Percentiles rank a stretch among this genome's conserved stretches.
phyloP scores from a whole-genome alignment of 2,888 invertebrate species.

The Morinoia aosen region DNA sequence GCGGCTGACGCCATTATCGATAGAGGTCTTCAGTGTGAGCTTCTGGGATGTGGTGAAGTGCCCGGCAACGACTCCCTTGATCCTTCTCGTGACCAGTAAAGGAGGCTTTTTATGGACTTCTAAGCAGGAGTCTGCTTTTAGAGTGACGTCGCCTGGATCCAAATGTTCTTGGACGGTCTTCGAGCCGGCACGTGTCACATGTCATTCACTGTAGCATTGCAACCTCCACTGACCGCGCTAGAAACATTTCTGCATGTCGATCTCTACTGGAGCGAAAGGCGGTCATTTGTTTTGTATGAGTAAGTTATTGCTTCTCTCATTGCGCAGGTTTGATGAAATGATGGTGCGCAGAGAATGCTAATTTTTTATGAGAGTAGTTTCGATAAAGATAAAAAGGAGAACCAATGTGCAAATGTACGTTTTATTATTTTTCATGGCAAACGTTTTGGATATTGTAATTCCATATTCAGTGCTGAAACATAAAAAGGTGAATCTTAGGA shows the following conservation, averaged over 20 bases:
- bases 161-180: neutral
- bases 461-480: too few species aligned
- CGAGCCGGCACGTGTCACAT: neutral
- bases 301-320: neutral
- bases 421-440: too few species aligned
- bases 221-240: neutral
- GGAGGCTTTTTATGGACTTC: conserved; percentile 12
- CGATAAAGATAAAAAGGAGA: too few species aligned
- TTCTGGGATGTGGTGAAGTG: neutral
- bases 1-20: conserved; percentile 1
- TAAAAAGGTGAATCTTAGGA: too few species aligned
- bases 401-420: too few species aligned
- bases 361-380: too few species aligned
- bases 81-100: conserved; percentile 21
- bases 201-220: neutral
- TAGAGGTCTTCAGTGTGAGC: conserved; percentile 16
- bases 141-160: neutral
- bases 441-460: too few species aligned
- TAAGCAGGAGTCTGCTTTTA: conserved; percentile 12
- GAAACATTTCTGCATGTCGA: neutral
- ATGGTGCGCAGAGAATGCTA: too few species aligned
- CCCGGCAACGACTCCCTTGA: neutral
- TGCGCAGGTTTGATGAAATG: too few species aligned
- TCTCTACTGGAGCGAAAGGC: neutral
- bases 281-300: neutral